Conservation (phyloP, 1,140 invertebrate genomes). For the Ceratitis capitata region DNA sequence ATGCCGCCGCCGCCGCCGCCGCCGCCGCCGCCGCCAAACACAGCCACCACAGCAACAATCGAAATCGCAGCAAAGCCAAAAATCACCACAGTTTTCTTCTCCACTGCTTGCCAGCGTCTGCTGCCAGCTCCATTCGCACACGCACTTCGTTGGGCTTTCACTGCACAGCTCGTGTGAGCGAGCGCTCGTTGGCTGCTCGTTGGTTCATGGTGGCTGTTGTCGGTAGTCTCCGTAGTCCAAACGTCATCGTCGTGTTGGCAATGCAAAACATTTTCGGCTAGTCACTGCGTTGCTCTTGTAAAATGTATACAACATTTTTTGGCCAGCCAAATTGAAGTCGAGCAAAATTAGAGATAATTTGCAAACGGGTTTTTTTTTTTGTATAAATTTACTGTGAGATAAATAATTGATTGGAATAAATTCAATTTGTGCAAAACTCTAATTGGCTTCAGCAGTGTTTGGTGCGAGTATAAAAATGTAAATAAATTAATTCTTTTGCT, state of each 20-base stretch:
- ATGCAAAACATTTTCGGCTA: slow-evolving; percentile 26
- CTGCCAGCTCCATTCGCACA: slow-evolving; percentile 26
- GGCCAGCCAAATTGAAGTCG: background rate
- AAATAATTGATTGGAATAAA: background rate
- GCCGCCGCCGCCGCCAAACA: background rate
- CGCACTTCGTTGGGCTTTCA: background rate
- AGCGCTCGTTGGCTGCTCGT: background rate
- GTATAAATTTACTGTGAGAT: background rate
- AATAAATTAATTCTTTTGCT: background rate
- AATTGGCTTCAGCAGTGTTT: background rate
- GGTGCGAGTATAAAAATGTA: background rate
- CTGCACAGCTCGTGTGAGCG: background rate
- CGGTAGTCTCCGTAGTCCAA: background rate
- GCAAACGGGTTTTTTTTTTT: background rate
- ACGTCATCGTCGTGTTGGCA: background rate
- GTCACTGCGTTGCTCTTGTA: slow-evolving; percentile 34
- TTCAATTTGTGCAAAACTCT: background rate
- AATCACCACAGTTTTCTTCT: slow-evolving; percentile 23
- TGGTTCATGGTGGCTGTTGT: background rate
- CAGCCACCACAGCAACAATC: slow-evolving; percentile 10
- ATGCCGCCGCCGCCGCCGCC: background rate
- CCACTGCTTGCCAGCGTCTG: background rate
- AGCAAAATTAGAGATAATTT: background rate
- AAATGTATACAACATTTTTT: slow-evolving; percentile 38
- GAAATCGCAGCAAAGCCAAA: slow-evolving; percentile 31